Base-by-base conservation (phyloP, 2,888 invertebrate species). In the Apoderus coryli region DNA sequence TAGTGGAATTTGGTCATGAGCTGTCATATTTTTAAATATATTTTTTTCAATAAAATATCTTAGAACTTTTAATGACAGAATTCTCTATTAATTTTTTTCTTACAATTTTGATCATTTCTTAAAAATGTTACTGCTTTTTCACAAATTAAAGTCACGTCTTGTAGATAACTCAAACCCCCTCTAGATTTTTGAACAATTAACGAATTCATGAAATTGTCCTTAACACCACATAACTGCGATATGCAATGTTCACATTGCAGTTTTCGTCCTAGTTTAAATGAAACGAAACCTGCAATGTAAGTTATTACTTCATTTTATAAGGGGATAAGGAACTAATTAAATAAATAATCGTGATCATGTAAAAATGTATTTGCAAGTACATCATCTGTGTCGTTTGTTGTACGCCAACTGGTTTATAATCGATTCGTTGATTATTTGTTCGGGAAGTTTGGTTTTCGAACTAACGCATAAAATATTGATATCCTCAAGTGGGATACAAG, bases 381-480 rank as follows among this genome's bases (percentile, higher is more conserved):
- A n/a, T n/a, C n/a, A n/a, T n/a, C n/a, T n/a, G n/a, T n/a, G n/a
- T n/a, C n/a, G n/a, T n/a, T n/a, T n/a, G n/a, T n/a, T n/a, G n/a
- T n/a, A n/a, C n/a, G n/a, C 31, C 13, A 14, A 27, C 9, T 31
- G 27, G 27, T 32, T 32, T 13, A 22, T 10, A 25, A 32, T 13
- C 2, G 35, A 28, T 16, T 34, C 25, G 29, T 35, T 35, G 16
- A 38, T 35, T 13, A 38, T 33, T 16, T 35, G 27, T 32, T 35
- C 33, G 9, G 34, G 34, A 25, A 32, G 26, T 32, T 37, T 32
- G 19, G 22, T 34, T 29, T 33, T 33, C n/a, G 31, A 36, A 11
- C 24, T 29, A 11, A 37, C 29, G 23, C 32, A 35, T 25, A 35
- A 29, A 1, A 38, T 35, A 29, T 35, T 35, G 10, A 35, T 38